Conservation (phyloP, 1,140 invertebrate species). For the Drosophila yakuba region DNA sequence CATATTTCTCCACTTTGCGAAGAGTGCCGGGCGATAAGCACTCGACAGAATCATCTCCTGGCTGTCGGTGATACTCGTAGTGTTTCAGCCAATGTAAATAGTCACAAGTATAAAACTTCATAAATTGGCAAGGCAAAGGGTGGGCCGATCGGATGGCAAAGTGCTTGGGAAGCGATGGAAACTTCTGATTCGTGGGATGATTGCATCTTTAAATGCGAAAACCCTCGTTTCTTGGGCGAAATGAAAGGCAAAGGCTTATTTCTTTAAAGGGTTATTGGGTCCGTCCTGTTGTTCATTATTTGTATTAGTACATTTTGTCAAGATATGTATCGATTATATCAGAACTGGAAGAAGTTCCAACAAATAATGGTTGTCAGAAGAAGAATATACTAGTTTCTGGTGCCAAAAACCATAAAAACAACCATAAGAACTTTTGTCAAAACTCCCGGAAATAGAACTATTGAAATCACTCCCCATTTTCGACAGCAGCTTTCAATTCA, state of each 20-base stretch:
- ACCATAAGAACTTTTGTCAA: background rate
- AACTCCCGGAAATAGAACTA: constrained; percentile 15
- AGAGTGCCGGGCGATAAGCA: constrained; percentile 37
- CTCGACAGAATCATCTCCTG: constrained; percentile 22
- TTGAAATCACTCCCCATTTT: constrained; percentile 12
- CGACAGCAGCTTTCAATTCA: constrained; percentile 19
- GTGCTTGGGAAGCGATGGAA: constrained; percentile 31
- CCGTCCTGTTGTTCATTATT: background rate
- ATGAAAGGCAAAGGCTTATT: constrained; percentile 2
- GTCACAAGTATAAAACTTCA: constrained; percentile 52
- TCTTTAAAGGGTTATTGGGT: constrained; percentile 1
- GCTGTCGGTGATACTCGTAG: constrained; percentile 26
- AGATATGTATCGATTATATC: background rate
- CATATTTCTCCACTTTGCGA: constrained; percentile 45
- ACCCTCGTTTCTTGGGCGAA: constrained; percentile 2
- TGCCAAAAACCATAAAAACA: background rate
- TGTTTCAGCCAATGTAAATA: constrained; percentile 48
- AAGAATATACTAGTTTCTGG: background rate
- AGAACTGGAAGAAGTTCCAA: too few species aligned
- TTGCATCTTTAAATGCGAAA: constrained; percentile 11
- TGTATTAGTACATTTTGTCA: background rate
- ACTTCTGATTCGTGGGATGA: constrained; percentile 36
- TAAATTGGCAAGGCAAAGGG: constrained; percentile 22
- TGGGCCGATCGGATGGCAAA: constrained; percentile 1
- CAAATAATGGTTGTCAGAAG: background rate